Percentiles rank a stretch among this genome's conserved stretches.
These are phyloP conservation scores for Amphiprion clarkii DNA, from an alignment of 2,797 vertebrate genomes.

Conservation along the genomic window DNA sequence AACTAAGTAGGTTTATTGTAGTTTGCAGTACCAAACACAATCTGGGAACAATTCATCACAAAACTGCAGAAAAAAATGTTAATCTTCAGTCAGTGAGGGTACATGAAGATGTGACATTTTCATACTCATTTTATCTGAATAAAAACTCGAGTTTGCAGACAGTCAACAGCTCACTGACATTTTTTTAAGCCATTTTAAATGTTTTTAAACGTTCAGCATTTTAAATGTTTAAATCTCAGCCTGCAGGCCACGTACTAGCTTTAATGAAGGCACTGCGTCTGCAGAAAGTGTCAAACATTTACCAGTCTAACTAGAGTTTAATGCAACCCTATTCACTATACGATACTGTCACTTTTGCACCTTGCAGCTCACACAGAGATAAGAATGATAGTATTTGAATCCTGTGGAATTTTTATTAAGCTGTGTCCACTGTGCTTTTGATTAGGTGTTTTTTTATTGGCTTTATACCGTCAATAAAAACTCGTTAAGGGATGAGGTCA, in stretches of 20 bases:
- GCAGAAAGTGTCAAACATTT: conserved; percentile 64
- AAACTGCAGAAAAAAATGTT: too few relatives aligned
- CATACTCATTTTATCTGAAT: too few relatives aligned
- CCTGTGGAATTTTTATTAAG: conserved; percentile 57
- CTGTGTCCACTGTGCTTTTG: conserved; percentile 11
- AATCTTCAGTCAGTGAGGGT: too few relatives aligned
- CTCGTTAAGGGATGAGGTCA: background rate
- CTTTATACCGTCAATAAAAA: background rate
- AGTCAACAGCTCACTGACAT: too few relatives aligned
- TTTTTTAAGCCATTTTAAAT: background rate
- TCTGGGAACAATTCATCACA: too few relatives aligned
- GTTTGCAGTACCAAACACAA: background rate
- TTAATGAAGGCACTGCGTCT: background rate
- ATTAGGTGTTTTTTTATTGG: conserved; percentile 12
- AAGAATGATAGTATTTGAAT: conserved; percentile 29
- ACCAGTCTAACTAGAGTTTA: conserved; percentile 24
- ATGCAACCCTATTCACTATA: conserved; percentile 33
- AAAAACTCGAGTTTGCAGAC: too few relatives aligned
- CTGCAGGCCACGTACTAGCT: conserved; percentile 29
- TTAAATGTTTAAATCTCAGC: background rate
- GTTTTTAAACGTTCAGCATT: too few relatives aligned
- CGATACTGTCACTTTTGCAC: conserved; percentile 26
- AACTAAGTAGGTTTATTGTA: background rate
- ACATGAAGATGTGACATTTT: too few relatives aligned
- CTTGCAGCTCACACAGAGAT: conserved; percentile 39